phyloP scores from a whole-genome alignment of 2,797 vertebrate genomes.

The Centropyge bicolor region DNA sequence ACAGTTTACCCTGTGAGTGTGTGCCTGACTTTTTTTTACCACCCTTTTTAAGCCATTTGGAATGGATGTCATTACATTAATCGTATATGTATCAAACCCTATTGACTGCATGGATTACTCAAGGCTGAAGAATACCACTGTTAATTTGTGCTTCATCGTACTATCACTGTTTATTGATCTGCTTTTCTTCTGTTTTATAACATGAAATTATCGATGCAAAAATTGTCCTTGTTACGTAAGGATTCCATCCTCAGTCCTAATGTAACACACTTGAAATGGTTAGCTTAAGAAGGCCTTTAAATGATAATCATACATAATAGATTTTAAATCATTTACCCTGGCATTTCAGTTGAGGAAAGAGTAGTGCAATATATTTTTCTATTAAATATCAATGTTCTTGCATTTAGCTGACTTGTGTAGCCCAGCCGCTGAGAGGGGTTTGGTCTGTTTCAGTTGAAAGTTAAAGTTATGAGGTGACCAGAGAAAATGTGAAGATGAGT shows the following conservation, averaged over 20 bases:
- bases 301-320: slow-evolving; percentile 69
- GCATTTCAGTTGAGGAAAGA: slow-evolving; percentile 79
- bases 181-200: slow-evolving; percentile 60
- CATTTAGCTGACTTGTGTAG: slow-evolving; percentile 75
- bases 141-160: slow-evolving; percentile 68
- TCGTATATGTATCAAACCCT: slow-evolving; percentile 71
- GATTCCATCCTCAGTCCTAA: slow-evolving; percentile 68
- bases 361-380: slow-evolving; percentile 88
- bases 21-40: slow-evolving; percentile 60
- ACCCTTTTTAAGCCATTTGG: slow-evolving; percentile 64
- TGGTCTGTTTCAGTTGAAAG: slow-evolving; percentile 63
- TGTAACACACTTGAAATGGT: slow-evolving; percentile 71
- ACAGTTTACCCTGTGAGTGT: slow-evolving; percentile 70
- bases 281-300: slow-evolving; percentile 69
- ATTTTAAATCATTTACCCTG: slow-evolving; percentile 68
- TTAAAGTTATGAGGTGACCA: slow-evolving; percentile 61
- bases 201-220: slow-evolving; percentile 70
- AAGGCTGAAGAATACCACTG: slow-evolving; percentile 77
- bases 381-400: slow-evolving; percentile 80
- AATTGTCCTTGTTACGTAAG: slow-evolving; percentile 56
- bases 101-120: slow-evolving; percentile 83
- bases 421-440: slow-evolving; percentile 66
- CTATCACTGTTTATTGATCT: slow-evolving; percentile 62
- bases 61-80: slow-evolving; percentile 70
- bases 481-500: slow-evolving; percentile 73